Conservation (phyloP, 2,113 vertebrate genomes). For the human region GRCh38 chr2:112881501-112882000, state of each 20-base stretch:
- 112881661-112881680: background rate
- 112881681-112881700: background rate
- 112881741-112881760: background rate
- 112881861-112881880: too few relatives aligned
- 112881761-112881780: too few relatives aligned
- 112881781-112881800: too few relatives aligned
- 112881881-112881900: too few relatives aligned
- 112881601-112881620: background rate
- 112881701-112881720: background rate
- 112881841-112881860: too few relatives aligned
- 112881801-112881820: too few relatives aligned
- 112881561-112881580: background rate
- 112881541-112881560: background rate
- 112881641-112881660: background rate
- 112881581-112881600: background rate
- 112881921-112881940: too few relatives aligned
- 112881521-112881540: background rate
- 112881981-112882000: too few relatives aligned
- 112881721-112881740: background rate
- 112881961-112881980: too few relatives aligned
- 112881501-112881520: background rate
- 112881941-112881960: too few relatives aligned
- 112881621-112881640: background rate
- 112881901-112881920: too few relatives aligned
- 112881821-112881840: too few relatives aligned